A percentile compares a stretch with the other conserved stretches of the same genome.
These are phyloP conservation scores for Hermaeophaga mercurialis DNA, from an alignment of 2,888 invertebrate species.

Conservation along the genomic window DNA sequence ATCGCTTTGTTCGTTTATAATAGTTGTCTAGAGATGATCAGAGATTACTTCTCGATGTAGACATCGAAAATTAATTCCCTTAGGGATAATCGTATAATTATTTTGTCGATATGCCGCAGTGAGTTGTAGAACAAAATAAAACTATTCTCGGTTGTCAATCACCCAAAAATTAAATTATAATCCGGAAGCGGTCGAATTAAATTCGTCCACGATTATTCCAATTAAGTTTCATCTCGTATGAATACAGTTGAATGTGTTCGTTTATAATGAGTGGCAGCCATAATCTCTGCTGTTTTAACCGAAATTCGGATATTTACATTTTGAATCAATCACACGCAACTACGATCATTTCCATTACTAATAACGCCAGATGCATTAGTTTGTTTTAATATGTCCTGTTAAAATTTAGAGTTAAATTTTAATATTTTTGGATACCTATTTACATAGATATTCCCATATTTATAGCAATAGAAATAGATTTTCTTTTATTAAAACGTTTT, in stretches of 20 bases:
- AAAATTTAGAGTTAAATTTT: neutral
- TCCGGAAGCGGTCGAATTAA: constrained; percentile 26
- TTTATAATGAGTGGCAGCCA: constrained; percentile 26
- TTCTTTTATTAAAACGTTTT: too few species aligned
- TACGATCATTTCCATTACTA: constrained; percentile 9
- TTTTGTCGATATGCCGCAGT: constrained; percentile 5
- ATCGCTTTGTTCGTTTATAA: too few species aligned
- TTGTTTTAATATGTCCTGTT: constrained; percentile 9
- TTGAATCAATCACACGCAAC: constrained; percentile 15
- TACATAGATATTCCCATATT: too few species aligned
- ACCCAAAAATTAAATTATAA: constrained; percentile 27
- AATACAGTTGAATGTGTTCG: constrained; percentile 28
- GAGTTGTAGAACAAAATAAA: constrained; percentile 20
- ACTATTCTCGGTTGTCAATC: constrained; percentile 30
- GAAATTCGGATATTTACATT: constrained; percentile 18
- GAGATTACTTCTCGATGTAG: too few species aligned
- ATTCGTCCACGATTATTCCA: constrained; percentile 26
- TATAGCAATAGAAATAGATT: too few species aligned
- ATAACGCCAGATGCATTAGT: constrained; percentile 15
- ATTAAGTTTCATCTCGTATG: constrained; percentile 28
- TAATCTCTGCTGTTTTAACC: constrained; percentile 20
- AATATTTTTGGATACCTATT: neutral
- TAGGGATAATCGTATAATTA: neutral
- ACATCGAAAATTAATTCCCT: too few species aligned
- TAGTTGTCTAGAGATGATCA: too few species aligned